Evolutionary conservation across 2,888 invertebrate species (phyloP), one percentile per base, ranked within the genome.

Genomic region (Colletes collaris): DNA sequence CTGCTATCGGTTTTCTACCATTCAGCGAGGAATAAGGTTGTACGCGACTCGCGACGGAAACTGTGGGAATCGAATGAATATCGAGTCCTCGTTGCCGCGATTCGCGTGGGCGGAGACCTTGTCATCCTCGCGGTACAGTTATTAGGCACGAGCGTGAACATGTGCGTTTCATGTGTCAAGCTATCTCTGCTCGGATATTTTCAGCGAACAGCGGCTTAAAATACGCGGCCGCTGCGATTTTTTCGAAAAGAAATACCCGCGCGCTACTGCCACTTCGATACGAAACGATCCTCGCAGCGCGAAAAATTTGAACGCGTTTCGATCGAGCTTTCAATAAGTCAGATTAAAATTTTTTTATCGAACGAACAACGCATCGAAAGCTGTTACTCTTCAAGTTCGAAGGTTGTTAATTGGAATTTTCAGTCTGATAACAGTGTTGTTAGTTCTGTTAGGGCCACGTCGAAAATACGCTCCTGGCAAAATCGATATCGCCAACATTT

Each of bases 101-200:
- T 76, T 76, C 76, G 76, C 69, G 74, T 82, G 55, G 76, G 78
- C 65, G 53, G 81, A 73, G 70, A 75, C 75, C 86, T 84, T 83
- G 85, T 83, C 86, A 81, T 81, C 79, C 44, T 56, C 74, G 59
- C 68, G 53, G 73, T 69, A 58, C 55, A 75, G 77, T 79, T 84
- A 86, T 85, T 86, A 86, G 60, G n/a, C 49, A 63, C 64, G 35
- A 52, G 62, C 50, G 65, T 27, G 73, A 76, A 86, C 85, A 86
- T 76, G 71, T 87, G 87, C 52, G 83, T 79, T 79, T 87, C 86
- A 83, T 87, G 65, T 83, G 86, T 85, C 68, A 5, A 52, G 68
- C 71, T 64, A 76, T 67, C 67, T 56, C 62, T 37, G 76, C 67
- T 59, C 19, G 81, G 83, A 68, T 86, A 86, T 86, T 86, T 87